phyloP scores from a whole-genome alignment of 2,797 vertebrate species.

The Tiaroga cobitis region DNA sequence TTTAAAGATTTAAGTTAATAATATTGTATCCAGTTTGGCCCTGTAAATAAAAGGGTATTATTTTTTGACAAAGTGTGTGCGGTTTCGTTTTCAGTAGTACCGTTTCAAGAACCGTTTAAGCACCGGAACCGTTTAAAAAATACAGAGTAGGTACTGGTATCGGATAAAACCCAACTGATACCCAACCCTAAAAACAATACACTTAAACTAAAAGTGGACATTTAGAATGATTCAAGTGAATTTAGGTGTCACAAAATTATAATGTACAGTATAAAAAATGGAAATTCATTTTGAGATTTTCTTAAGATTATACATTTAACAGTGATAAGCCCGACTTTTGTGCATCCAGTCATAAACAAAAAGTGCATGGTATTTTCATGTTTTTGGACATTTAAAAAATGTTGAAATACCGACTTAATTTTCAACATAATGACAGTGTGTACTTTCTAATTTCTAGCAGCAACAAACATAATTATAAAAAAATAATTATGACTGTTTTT shows the following conservation, averaged over 20 bases:
- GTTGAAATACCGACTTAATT: not conserved
- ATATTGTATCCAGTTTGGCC: too few species aligned
- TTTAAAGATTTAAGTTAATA: too few species aligned
- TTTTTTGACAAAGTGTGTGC: too few species aligned
- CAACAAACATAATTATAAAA: not conserved
- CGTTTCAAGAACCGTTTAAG: too few species aligned
- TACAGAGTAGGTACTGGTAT: too few species aligned
- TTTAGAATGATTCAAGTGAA: not conserved
- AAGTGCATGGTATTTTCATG: not conserved
- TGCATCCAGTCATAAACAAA: not conserved
- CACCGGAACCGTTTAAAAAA: too few species aligned
- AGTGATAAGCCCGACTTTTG: not conserved
- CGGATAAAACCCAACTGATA: too few species aligned
- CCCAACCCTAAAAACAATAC: too few species aligned
- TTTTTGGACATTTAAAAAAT: not conserved
- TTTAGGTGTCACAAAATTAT: too few species aligned
- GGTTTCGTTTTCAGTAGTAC: too few species aligned
- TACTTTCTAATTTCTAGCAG: not conserved
- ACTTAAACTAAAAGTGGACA: not conserved
- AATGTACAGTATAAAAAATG: too few species aligned
- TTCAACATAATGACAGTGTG: not conserved
- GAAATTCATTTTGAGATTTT: not conserved
- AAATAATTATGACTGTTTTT: constrained; percentile 1
- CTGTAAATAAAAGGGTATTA: too few species aligned
- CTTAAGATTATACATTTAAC: not conserved